Evolutionary conservation across 2,797 vertebrate genomes (phyloP).

Genomic region (Cygnus olor): DNA sequence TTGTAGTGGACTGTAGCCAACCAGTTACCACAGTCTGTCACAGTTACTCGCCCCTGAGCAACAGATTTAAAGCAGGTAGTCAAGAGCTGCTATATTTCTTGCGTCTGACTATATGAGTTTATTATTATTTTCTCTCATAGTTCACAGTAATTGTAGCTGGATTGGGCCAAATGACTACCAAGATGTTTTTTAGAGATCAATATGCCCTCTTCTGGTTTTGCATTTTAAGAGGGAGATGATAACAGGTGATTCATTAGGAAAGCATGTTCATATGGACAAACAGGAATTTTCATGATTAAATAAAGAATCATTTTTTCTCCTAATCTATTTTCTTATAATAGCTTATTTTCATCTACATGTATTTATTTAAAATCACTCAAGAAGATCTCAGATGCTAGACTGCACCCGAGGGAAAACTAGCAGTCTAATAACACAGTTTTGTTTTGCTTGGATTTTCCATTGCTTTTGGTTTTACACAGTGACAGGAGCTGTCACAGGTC

Average conservation of each 20-base stretch:
- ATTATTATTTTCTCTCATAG: background rate
- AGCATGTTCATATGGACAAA: background rate
- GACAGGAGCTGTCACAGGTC: rapidly evolving
- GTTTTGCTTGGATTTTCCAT: background rate
- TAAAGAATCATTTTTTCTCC: background rate
- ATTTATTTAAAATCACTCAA: background rate
- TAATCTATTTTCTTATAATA: background rate
- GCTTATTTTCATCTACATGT: background rate
- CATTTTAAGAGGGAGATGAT: background rate
- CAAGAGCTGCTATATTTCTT: background rate
- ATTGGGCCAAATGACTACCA: slow-evolving; percentile 20
- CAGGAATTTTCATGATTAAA: background rate
- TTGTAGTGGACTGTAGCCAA: background rate
- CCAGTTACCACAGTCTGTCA: background rate
- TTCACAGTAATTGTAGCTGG: slow-evolving; percentile 34
- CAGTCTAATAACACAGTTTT: background rate
- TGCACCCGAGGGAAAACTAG: background rate
- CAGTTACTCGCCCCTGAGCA: background rate
- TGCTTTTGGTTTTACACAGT: background rate
- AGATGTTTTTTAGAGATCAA: slow-evolving; percentile 48
- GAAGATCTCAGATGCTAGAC: background rate
- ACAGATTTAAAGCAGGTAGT: background rate
- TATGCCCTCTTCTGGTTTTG: slow-evolving; percentile 44
- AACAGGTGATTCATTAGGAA: background rate
- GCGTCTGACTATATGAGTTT: background rate